Evolutionary conservation across 2,888 invertebrate genomes (phyloP), one percentile per base, ranked within the genome.

Genomic region (Cremastinae sp.): DNA sequence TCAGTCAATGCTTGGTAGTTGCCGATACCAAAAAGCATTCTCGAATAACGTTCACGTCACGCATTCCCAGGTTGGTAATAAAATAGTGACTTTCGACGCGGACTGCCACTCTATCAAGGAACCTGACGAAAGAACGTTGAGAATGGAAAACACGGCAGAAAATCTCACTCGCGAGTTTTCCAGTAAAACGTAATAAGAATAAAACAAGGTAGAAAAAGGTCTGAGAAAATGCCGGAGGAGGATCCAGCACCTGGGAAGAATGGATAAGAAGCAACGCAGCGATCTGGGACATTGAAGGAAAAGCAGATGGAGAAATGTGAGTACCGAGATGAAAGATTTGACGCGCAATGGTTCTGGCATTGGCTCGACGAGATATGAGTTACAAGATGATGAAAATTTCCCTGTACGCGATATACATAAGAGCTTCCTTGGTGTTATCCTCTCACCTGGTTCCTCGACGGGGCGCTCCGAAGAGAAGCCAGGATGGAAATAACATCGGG

Each of bases 271-370:
- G 49, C 62, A 41, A 18, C 62, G 61, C 14, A 58, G 18, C 18
- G 28, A 5, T 35, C 43, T 16, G 10, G 22, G 35, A 55, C n/a
- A 56, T 20, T n/a, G 16, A 74, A 8, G 39, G 53, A 59, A 58
- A 45, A 55, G 37, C 16, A 4, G 9, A 35, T 10, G 20, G 41
- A 22, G 28, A 73, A 64, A 69, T 58, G 56, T 51, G 47, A 49
- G 74, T 53, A 53, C 18, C 8, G 35, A 51, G 66, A 56, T 69
- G 74, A 49, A 64, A 69, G 49, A 69, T 68, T 28, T 37, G 39
- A 58, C 10, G 35, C 43, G 69, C 61, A 35, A 39, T 68, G 73
- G 8, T 28, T 28, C 28, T 28, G 39, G 43, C 16, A 39, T 12
- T 9, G 45, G 28, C 14, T 16, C 35, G 20, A 12, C 9, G 14